Conservation (phyloP, 2,888 invertebrate genomes). For the Lamellibrachia satsuma region DNA sequence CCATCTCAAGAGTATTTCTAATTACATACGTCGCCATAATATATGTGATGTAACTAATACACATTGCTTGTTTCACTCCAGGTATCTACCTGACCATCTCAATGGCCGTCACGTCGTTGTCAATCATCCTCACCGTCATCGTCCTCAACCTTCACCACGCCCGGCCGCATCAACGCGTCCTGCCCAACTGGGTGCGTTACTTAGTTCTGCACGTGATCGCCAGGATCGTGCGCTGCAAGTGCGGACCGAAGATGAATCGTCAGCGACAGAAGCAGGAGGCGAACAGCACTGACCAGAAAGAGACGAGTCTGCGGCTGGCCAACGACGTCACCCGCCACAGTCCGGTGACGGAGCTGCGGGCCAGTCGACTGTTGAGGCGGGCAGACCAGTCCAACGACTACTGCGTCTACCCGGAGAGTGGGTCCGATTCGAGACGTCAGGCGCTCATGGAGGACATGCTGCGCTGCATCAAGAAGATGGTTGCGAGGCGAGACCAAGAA, state of each 20-base stretch:
- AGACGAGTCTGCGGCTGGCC: constrained; percentile 37
- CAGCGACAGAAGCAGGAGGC: constrained; percentile 1
- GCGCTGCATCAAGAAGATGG: constrained; percentile 53
- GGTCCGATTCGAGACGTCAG: constrained; percentile 35
- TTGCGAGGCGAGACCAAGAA: constrained; percentile 55
- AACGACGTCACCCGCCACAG: constrained; percentile 33
- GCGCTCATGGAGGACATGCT: constrained; percentile 54
- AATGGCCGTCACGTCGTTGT: constrained; percentile 51
- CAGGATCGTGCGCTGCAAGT: constrained; percentile 37
- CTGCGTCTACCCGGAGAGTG: constrained; percentile 21
- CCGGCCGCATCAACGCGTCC: constrained; percentile 42
- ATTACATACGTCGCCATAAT: too few relatives aligned
- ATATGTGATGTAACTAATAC: neutral
- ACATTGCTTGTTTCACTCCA: constrained; percentile 34
- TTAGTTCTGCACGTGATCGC: constrained; percentile 39
- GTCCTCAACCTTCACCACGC: constrained; percentile 51
- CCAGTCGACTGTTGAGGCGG: constrained; percentile 41
- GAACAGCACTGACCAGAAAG: constrained; percentile 32
- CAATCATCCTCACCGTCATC: constrained; percentile 49
- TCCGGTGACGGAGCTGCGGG: constrained; percentile 26
- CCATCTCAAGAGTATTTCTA: too few relatives aligned
- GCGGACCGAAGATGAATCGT: constrained; percentile 20
- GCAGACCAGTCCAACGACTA: constrained; percentile 22
- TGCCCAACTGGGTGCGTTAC: constrained; percentile 46
- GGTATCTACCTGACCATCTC: constrained; percentile 53